Evolutionary conservation across 53 echinoderm and acorn worm genomes (phyloP), one percentile per base, ranked within the genome.

Genomic region (Stichopus horrens): DNA sequence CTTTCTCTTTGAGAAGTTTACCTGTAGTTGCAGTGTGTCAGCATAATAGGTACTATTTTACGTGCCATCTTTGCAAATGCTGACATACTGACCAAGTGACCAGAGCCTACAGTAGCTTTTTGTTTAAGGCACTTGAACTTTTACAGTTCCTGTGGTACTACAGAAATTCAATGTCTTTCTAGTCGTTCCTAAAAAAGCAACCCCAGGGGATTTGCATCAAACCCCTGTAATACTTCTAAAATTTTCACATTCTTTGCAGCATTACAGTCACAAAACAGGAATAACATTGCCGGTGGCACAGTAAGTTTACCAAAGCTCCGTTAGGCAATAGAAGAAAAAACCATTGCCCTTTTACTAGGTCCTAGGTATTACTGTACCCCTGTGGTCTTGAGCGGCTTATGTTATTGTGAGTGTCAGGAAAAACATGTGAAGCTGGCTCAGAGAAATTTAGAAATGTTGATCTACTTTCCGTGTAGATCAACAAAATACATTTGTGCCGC

Each of bases 281-380:
- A 81, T 81, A 81, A 81, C 81, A 81, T 57, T 81, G 81, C 81
- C 81, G 56, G 55, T 58, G 58, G 81, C 81, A 20, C 71, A 71
- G 71, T 71, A n/a, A 16, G 18, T n/a, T 18, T 71, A 71, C 71
- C 71, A 71, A n/a, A 71, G 19, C 71, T 71, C 71, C 71, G 19
- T 4, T 71, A n/a, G 71, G n/a, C 71, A 18, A n/a, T 71, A n/a
- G 71, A 71, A 20, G 71, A 71, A 18, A 71, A 71, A 37, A 37
- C 37, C 19, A 20, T 71, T 71, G n/a, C n/a, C 71, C 71, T 71
- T 71, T 71, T 71, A 20, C 18, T 71, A 71, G 71, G 20, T 71
- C 71, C 71, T 71, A n/a, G 71, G n/a, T 71, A 71, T 71, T 71
- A 71, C n/a, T n/a, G n/a, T n/a, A n/a, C 71, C 71, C 18, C 71